phyloP scores from a whole-genome alignment of 2,888 invertebrate species.

The Colletes collaris region DNA sequence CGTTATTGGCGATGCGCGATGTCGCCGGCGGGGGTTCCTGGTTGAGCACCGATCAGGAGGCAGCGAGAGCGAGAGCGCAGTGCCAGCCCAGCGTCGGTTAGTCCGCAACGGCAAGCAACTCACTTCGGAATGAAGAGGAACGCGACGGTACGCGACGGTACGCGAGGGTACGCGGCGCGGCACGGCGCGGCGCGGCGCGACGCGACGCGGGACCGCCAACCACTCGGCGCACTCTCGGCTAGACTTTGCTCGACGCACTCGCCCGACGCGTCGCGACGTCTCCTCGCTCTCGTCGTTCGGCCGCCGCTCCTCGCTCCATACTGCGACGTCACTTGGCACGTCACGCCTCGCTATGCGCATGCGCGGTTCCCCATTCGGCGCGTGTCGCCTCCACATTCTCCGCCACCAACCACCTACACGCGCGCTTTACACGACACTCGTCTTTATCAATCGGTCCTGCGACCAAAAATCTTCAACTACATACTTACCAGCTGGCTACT shows the following conservation, averaged over 20 bases:
- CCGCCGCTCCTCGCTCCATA: slow-evolving; percentile 55
- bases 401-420: background rate
- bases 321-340: slow-evolving; percentile 59
- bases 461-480: background rate
- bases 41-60: background rate
- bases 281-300: slow-evolving; percentile 54
- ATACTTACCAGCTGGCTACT: background rate
- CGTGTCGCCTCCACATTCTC: slow-evolving; percentile 46
- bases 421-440: slow-evolving; percentile 21
- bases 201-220: slow-evolving; percentile 52
- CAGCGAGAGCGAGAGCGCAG: slow-evolving; percentile 9
- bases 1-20: slow-evolving; percentile 41
- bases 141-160: slow-evolving; percentile 29
- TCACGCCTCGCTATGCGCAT: slow-evolving; percentile 51
- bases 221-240: slow-evolving; percentile 58
- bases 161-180: slow-evolving; percentile 30
- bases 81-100: slow-evolving; percentile 40
- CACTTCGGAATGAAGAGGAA: slow-evolving; percentile 62
- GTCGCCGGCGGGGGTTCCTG: background rate
- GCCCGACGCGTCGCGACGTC: slow-evolving; percentile 47
- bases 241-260: slow-evolving; percentile 44
- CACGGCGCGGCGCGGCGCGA: slow-evolving; percentile 23
- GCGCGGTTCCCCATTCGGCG: slow-evolving; percentile 38
- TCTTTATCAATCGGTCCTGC: slow-evolving; percentile 44
- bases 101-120: slow-evolving; percentile 59